phyloP scores from a whole-genome alignment of 2,113 vertebrate genomes.

The Panthera tigris region DNA sequence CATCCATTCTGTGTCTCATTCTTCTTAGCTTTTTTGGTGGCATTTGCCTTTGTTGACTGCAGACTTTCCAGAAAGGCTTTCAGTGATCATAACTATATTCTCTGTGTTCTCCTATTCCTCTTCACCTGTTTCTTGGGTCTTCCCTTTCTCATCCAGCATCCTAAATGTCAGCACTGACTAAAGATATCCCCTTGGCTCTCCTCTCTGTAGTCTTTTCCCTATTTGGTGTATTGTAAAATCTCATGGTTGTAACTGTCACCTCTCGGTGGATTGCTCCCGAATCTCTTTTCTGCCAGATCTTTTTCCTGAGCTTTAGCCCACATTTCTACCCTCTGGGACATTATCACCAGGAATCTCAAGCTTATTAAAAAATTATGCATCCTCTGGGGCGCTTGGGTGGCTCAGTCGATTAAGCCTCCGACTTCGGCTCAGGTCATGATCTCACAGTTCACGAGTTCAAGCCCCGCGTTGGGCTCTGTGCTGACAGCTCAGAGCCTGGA shows the following conservation, averaged over 20 bases:
- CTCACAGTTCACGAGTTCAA: too few relatives aligned
- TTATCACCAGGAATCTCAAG: conserved; percentile 30
- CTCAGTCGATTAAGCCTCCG: too few relatives aligned
- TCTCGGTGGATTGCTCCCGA: background rate
- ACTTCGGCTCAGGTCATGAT: too few relatives aligned
- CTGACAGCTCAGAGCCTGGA: too few relatives aligned
- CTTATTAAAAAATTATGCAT: conserved; percentile 30
- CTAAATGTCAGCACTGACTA: background rate
- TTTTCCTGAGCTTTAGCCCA: conserved; percentile 34
- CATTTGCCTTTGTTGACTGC: background rate
- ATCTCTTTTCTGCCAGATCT: conserved; percentile 5
- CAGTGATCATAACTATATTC: background rate
- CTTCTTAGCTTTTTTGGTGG: background rate
- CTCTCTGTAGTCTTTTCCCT: conserved; percentile 10
- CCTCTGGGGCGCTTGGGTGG: background rate
- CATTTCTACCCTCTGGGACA: conserved; percentile 2
- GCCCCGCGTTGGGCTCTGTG: too few relatives aligned
- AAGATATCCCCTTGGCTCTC: background rate
- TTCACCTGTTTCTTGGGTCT: background rate
- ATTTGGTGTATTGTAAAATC: background rate
- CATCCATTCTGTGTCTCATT: background rate
- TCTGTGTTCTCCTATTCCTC: background rate
- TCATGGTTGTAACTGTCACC: conserved; percentile 5
- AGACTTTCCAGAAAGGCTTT: conserved; percentile 19
- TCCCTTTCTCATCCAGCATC: background rate